A percentile compares a stretch with the other conserved stretches of the same genome.
phyloP scores from a whole-genome alignment of 2,797 vertebrate species.

The Lycodopsis pacificus region DNA sequence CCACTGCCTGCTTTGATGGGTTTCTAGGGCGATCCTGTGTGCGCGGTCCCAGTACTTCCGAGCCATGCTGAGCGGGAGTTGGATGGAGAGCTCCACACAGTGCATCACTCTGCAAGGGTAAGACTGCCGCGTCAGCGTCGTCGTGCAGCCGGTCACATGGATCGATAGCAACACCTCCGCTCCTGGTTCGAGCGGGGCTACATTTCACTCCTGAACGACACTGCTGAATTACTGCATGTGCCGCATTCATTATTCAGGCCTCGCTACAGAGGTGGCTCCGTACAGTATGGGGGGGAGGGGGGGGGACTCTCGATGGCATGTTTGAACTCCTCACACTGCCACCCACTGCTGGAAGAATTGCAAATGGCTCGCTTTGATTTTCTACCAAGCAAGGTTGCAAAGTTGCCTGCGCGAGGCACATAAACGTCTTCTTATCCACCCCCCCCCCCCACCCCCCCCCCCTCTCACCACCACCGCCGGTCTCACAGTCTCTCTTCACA shows the following conservation, averaged over 20 bases:
- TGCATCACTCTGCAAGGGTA: slow-evolving; percentile 94
- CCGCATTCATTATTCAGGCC: slow-evolving; percentile 67
- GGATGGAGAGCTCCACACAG: slow-evolving; percentile 95
- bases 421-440: slow-evolving; percentile 28
- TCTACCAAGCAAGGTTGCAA: slow-evolving; percentile 4
- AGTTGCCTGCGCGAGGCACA: slow-evolving; percentile 9
- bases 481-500: slow-evolving; percentile 25
- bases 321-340: slow-evolving; percentile 33
- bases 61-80: slow-evolving; percentile 95
- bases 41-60: slow-evolving; percentile 95
- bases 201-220: slow-evolving; percentile 32
- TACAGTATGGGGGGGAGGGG: slow-evolving; percentile 7
- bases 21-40: slow-evolving; percentile 92
- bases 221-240: slow-evolving; percentile 34
- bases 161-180: slow-evolving; percentile 35
- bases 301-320: slow-evolving; percentile 9
- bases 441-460: not conserved
- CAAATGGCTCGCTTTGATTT: slow-evolving; percentile 38
- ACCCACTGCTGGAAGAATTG: slow-evolving; percentile 26
- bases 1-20: slow-evolving; percentile 49
- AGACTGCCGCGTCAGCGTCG: slow-evolving; percentile 58
- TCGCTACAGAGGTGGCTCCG: slow-evolving; percentile 46
- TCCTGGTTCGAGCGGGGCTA: not conserved
- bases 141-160: not conserved
- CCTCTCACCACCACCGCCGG: not conserved